These are phyloP conservation scores for Cairina moschata DNA, from an alignment of 2,113 vertebrate species.

Conservation along the genomic window DNA sequence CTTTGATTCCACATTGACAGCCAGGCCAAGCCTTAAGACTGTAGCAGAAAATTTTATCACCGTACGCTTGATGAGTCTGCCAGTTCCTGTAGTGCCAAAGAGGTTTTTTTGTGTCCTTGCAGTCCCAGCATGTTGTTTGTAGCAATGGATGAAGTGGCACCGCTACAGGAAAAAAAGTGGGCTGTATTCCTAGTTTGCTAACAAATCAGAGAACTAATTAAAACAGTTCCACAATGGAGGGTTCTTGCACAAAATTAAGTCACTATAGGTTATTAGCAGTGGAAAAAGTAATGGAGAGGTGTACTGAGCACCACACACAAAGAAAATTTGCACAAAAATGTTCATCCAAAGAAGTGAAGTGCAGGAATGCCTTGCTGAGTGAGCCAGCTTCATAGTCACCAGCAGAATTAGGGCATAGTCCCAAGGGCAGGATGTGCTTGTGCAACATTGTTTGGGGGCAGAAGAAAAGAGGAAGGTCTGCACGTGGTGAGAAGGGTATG, in stretches of 20 bases:
- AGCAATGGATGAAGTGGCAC: background rate
- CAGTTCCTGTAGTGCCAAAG: background rate
- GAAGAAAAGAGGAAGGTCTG: fast-evolving
- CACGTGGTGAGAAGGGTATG: fast-evolving
- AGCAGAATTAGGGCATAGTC: background rate
- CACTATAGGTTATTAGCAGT: background rate
- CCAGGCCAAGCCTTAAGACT: background rate
- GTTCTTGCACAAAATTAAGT: background rate
- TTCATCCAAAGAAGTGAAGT: background rate
- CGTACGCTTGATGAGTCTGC: background rate
- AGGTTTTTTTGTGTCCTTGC: background rate
- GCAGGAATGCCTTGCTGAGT: fast-evolving
- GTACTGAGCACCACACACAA: background rate
- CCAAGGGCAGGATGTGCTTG: background rate
- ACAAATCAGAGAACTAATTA: background rate
- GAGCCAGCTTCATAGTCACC: background rate
- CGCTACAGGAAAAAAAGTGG: background rate
- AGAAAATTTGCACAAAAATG: background rate
- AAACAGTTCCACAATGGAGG: background rate
- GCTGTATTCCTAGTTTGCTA: background rate
- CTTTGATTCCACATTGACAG: background rate
- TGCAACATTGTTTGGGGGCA: too few relatives aligned
- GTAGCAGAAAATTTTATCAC: background rate
- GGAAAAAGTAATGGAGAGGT: background rate
- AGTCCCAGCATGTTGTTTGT: background rate